phyloP scores from a whole-genome alignment of 2,797 vertebrate species.

The Rousettus madagascariensis region DNA sequence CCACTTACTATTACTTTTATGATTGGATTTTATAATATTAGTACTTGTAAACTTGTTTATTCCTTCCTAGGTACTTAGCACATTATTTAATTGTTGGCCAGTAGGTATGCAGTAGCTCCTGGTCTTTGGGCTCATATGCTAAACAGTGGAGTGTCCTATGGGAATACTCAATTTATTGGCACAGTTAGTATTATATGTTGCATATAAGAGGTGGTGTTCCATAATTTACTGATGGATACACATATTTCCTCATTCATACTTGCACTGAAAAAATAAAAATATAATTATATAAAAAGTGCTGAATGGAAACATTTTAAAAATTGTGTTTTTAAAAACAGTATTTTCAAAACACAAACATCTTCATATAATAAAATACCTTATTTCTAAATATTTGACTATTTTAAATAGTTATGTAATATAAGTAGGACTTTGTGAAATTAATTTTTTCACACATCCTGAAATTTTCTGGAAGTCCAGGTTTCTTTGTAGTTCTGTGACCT shows the following conservation, averaged over 20 bases:
- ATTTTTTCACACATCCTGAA: not conserved
- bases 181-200: not conserved
- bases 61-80: not conserved
- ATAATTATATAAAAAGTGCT: not conserved
- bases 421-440: not conserved
- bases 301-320: not conserved
- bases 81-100: constrained; percentile 1
- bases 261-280: not conserved
- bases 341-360: constrained; percentile 30
- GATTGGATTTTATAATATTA: constrained; percentile 29
- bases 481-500: not conserved
- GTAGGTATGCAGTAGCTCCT: not conserved
- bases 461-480: not conserved
- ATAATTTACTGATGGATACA: not conserved
- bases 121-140: not conserved
- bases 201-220: not conserved
- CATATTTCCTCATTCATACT: not conserved
- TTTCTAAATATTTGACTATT: constrained; percentile 21
- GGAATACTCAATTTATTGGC: not conserved
- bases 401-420: constrained; percentile 3
- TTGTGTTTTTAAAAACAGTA: not conserved
- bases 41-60: not conserved
- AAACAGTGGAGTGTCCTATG: not conserved
- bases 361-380: constrained; percentile 4
- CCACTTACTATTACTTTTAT: constrained; percentile 13